A percentile compares a stretch with the other conserved stretches of the same genome.
These are phyloP conservation scores for Lithophane semibrunnea DNA, from an alignment of 2,888 invertebrate species.

Conservation along the genomic window DNA sequence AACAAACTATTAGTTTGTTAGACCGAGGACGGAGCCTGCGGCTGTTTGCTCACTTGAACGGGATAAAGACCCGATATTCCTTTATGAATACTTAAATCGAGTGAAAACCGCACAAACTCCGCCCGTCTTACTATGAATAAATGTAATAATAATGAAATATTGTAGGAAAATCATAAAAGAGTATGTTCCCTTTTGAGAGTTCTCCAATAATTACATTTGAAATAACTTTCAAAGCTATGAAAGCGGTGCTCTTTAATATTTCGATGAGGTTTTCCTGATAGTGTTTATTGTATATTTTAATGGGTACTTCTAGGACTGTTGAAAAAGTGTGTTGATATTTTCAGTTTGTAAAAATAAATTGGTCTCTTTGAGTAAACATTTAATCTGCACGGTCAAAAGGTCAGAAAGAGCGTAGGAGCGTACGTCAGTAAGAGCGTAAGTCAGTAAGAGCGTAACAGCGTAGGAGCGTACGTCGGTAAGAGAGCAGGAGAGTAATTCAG, in stretches of 20 bases:
- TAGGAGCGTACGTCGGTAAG: too few relatives aligned
- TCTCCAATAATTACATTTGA: slow-evolving; percentile 29
- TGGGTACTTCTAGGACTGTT: background rate
- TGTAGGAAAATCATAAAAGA: background rate
- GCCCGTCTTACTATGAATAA: background rate
- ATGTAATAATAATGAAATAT: too few relatives aligned
- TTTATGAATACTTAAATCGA: slow-evolving; percentile 23
- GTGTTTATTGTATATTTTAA: background rate
- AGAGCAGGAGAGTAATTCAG: too few relatives aligned
- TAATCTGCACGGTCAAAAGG: background rate
- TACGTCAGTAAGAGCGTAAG: too few relatives aligned
- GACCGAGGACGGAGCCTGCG: background rate
- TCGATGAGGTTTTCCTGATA: background rate
- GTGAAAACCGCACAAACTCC: background rate
- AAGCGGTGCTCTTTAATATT: slow-evolving; percentile 11
- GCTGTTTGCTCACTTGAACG: slow-evolving; percentile 4
- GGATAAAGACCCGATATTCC: slow-evolving; percentile 10
- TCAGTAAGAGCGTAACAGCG: too few relatives aligned
- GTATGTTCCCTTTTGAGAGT: slow-evolving; percentile 9
- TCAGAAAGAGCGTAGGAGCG: too few relatives aligned
- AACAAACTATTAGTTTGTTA: slow-evolving; percentile 20
- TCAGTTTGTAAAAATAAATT: background rate
- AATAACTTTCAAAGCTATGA: slow-evolving; percentile 16
- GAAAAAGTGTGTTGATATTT: background rate
- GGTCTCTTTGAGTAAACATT: background rate